These are phyloP conservation scores for Sternarchorhynchus goeldii DNA, from an alignment of 2,797 vertebrate genomes.

Conservation along the genomic window DNA sequence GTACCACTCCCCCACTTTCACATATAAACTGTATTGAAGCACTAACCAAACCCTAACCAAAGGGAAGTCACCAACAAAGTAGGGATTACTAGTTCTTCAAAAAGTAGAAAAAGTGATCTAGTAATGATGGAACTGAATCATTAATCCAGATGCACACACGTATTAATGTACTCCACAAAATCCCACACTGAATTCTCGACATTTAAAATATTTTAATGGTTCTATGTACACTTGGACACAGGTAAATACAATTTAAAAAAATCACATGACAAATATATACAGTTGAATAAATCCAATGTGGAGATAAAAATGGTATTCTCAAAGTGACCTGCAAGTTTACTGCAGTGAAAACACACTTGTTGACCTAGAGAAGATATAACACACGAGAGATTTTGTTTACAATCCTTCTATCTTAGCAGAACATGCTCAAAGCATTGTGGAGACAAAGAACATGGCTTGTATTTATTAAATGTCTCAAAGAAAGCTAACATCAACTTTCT, in stretches of 20 bases:
- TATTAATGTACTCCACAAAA: background rate
- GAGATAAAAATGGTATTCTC: background rate
- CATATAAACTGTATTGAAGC: background rate
- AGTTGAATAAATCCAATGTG: background rate
- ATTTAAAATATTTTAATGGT: constrained; percentile 13
- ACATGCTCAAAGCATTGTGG: background rate
- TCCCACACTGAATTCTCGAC: background rate
- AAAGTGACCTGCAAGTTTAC: background rate
- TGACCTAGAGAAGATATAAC: background rate
- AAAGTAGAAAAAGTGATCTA: background rate
- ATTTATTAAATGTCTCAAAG: background rate
- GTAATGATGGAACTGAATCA: background rate
- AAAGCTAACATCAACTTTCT: background rate
- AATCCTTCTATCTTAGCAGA: background rate
- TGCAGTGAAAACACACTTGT: background rate
- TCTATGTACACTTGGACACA: background rate
- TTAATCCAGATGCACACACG: background rate
- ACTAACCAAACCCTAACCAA: background rate
- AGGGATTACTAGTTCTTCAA: background rate
- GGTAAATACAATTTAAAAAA: constrained; percentile 4
- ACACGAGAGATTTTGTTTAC: constrained; percentile 1
- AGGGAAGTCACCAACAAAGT: background rate
- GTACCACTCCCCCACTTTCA: background rate
- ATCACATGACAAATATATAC: constrained; percentile 10
- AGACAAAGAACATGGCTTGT: background rate